These are phyloP conservation scores for Meles meles DNA, from an alignment of 2,113 vertebrate species.

Conservation along the genomic window DNA sequence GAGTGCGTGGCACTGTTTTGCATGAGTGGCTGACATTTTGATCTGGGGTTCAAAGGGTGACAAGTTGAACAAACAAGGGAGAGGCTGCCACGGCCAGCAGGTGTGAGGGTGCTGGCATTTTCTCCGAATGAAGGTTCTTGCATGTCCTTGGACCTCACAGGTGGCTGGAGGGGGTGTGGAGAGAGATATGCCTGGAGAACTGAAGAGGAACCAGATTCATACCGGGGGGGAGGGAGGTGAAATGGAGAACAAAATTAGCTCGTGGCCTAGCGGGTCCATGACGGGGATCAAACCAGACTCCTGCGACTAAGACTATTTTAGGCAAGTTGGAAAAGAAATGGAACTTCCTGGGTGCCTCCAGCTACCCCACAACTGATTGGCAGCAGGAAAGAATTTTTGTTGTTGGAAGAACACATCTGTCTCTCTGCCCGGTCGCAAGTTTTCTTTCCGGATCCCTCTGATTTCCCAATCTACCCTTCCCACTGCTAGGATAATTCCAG, in stretches of 20 bases:
- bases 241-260: background rate
- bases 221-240: too few species aligned
- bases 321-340: background rate
- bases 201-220: background rate
- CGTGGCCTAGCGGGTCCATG: background rate
- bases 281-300: background rate
- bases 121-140: background rate
- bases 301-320: background rate
- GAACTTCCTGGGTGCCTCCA: background rate
- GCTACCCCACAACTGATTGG: background rate
- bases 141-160: background rate
- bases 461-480: background rate
- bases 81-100: background rate
- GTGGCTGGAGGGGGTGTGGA: background rate
- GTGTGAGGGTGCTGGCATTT: background rate
- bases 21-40: background rate
- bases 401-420: background rate
- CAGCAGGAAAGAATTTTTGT: background rate
- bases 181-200: background rate
- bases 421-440: background rate
- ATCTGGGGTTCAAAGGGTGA: background rate
- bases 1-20: background rate
- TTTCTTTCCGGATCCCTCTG: constrained; percentile 11
- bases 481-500: background rate
- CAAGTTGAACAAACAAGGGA: background rate